Evolutionary conservation across 1,140 invertebrate species (phyloP).

Genomic region (Atopsyche davidsoni): DNA sequence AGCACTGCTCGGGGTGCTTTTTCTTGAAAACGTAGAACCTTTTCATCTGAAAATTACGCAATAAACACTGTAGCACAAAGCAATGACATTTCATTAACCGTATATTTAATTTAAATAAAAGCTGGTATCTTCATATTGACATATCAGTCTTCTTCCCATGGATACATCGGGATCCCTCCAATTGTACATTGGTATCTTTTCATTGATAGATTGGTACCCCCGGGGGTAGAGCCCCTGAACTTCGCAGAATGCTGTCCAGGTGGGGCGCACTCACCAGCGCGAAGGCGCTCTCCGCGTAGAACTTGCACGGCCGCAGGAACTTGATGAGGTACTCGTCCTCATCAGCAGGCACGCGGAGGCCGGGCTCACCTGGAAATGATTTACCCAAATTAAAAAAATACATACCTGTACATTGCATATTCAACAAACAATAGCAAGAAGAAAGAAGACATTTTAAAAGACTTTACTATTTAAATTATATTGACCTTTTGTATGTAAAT

Average conservation of each 20-base stretch:
- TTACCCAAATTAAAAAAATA: no score
- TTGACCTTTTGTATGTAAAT: no score
- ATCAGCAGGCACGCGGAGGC: slow-evolving; percentile 60
- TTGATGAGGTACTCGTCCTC: slow-evolving; percentile 68
- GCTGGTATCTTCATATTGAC: no score
- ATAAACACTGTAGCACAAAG: slow-evolving; percentile 3
- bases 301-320: slow-evolving; percentile 73
- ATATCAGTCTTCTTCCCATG: no score
- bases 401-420: no score
- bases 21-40: slow-evolving; percentile 71
- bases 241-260: slow-evolving; percentile 2
- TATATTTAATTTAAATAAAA: no score
- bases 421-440: no score
- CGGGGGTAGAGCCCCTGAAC: not conserved
- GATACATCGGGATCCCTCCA: no score
- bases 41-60: slow-evolving; percentile 53
- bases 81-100: no score
- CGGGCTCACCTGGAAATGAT: slow-evolving; percentile 60
- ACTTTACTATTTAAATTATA: no score
- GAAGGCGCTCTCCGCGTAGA: slow-evolving; percentile 69
- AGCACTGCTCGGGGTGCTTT: slow-evolving; percentile 62
- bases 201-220: not conserved
- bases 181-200: no score
- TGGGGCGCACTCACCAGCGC: slow-evolving; percentile 55
- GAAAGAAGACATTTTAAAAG: no score